phyloP scores from a whole-genome alignment of 2,113 vertebrate species.

The Tragelaphus buxtoni region DNA sequence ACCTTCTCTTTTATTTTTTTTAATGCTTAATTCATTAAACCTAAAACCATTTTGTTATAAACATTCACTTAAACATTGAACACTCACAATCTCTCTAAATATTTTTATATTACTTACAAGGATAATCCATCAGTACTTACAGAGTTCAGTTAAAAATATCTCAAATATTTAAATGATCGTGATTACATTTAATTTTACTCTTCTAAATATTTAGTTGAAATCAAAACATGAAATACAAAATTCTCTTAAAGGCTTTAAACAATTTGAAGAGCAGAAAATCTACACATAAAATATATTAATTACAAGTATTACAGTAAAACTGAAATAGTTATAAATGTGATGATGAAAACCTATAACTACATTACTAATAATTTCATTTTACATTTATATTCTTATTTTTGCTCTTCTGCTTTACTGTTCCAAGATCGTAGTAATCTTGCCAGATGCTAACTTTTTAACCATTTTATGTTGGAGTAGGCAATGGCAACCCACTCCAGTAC shows the following conservation, averaged over 20 bases:
- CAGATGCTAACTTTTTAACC: neutral
- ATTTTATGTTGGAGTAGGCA: neutral
- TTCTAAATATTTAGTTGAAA: constrained; percentile 19
- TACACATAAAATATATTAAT: neutral
- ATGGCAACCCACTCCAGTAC: no score
- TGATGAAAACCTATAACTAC: neutral
- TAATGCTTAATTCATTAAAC: neutral
- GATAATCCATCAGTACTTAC: neutral
- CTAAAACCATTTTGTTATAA: neutral
- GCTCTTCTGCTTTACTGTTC: neutral
- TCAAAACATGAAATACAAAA: neutral
- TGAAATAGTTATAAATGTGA: neutral
- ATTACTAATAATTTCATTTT: neutral
- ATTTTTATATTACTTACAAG: neutral
- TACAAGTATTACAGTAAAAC: neutral
- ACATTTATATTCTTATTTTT: neutral
- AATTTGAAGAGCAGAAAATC: neutral
- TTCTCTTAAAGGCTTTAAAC: neutral
- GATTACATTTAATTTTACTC: neutral
- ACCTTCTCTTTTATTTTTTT: neutral
- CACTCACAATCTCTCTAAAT: neutral
- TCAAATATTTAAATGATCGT: neutral
- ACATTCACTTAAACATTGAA: constrained; percentile 14
- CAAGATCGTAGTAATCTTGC: neutral
- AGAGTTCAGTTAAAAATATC: neutral